Evolutionary conservation across 2,888 invertebrate species (phyloP).

Genomic region (Esperia sulphurella): DNA sequence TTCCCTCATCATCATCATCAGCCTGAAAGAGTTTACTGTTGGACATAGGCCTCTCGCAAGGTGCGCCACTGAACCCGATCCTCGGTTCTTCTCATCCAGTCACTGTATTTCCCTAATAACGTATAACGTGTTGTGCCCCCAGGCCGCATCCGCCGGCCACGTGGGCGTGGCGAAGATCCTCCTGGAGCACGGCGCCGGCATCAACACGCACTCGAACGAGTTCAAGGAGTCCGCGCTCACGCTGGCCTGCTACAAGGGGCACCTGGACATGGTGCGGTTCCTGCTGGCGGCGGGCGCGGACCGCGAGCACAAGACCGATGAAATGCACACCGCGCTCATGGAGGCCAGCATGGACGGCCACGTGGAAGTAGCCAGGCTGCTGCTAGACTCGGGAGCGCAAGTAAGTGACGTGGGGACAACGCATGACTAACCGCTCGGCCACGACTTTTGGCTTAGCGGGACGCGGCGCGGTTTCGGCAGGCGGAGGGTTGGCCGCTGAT

Average conservation of each 20-base stretch:
- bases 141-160: constrained; percentile 96
- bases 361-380: constrained; percentile 95
- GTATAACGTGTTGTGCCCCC: constrained; percentile 5
- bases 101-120: too few relatives aligned
- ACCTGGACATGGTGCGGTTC: constrained; percentile 98
- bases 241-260: constrained; percentile 96
- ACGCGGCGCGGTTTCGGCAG: too few relatives aligned
- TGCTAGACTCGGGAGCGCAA: constrained; percentile 98
- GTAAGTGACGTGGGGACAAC: too few relatives aligned
- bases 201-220: constrained; percentile 99
- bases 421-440: too few relatives aligned
- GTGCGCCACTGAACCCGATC: too few relatives aligned
- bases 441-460: too few relatives aligned
- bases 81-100: too few relatives aligned
- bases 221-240: constrained; percentile 99
- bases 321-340: constrained; percentile 99
- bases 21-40: too few relatives aligned
- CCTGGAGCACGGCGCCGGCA: constrained; percentile 95
- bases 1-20: too few relatives aligned
- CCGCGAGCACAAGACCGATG: constrained; percentile 98
- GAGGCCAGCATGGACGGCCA: constrained; percentile 99
- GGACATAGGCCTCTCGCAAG: too few relatives aligned
- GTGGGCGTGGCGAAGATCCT: constrained; percentile 95
- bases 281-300: constrained; percentile 97
- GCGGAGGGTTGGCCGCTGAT: too few relatives aligned